phyloP scores from a whole-genome alignment of 2,888 invertebrate genomes.

The Pachydiplax longipennis region DNA sequence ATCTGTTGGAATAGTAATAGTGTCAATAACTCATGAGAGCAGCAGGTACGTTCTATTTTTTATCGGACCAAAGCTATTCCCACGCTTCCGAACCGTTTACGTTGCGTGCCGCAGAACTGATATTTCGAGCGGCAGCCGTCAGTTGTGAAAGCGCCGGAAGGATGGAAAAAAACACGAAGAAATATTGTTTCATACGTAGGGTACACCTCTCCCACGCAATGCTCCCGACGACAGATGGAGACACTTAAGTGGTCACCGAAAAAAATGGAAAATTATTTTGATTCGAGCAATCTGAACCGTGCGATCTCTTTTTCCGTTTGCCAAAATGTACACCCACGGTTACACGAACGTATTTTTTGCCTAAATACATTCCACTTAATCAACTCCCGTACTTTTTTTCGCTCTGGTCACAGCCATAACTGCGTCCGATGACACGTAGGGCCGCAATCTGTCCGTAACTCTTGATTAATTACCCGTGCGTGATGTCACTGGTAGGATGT shows the following conservation, averaged over 20 bases:
- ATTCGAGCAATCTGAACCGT: neutral
- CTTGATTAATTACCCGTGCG: neutral
- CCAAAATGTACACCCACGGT: neutral
- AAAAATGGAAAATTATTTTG: neutral
- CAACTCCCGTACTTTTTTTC: neutral
- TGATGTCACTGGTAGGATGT: neutral
- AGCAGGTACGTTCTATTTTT: too few relatives aligned
- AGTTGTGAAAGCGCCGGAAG: neutral
- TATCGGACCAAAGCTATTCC: neutral
- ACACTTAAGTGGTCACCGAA: neutral
- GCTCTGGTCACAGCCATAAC: neutral
- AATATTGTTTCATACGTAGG: neutral
- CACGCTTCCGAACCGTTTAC: neutral
- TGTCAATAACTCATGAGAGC: too few relatives aligned
- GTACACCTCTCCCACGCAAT: neutral
- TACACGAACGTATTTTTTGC: neutral
- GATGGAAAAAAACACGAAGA: neutral
- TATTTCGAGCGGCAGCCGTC: neutral
- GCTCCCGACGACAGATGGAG: slow-evolving; percentile 4
- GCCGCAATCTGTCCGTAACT: neutral
- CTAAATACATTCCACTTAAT: neutral
- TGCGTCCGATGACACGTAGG: neutral
- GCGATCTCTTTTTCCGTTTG: neutral
- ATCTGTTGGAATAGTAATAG: too few relatives aligned
- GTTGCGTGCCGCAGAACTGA: neutral